Percentiles rank a stretch among this genome's conserved stretches.
phyloP scores from a whole-genome alignment of 2,113 vertebrate genomes.

The Erythrolamprus reginae region DNA sequence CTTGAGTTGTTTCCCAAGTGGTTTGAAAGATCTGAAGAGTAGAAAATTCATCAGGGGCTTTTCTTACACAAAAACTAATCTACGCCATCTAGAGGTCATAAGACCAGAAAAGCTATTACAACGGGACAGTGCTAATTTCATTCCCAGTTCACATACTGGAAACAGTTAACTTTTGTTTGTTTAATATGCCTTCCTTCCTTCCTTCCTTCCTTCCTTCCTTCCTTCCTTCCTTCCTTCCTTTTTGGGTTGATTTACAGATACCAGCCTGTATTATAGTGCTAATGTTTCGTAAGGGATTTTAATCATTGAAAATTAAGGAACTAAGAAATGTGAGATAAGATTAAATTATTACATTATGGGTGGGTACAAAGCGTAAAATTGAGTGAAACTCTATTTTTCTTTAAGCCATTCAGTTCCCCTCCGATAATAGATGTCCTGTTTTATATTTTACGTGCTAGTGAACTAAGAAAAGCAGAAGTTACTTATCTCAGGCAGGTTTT shows the following conservation, averaged over 20 bases:
- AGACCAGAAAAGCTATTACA: slow-evolving; percentile 17
- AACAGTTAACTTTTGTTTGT: neutral
- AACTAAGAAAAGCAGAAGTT: neutral
- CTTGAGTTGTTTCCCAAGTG: slow-evolving; percentile 9
- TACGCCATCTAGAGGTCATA: slow-evolving; percentile 69
- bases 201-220: too few relatives aligned
- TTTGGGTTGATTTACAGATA: neutral
- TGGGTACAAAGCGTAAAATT: neutral
- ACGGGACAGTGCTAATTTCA: neutral
- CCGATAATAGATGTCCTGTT: neutral
- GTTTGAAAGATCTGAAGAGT: slow-evolving; percentile 36
- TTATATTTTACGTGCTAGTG: neutral
- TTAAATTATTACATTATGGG: neutral
- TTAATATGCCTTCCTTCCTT: neutral
- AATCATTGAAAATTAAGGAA: slow-evolving; percentile 12
- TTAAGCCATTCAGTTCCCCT: neutral
- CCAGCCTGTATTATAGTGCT: neutral
- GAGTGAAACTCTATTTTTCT: neutral
- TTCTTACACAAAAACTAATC: slow-evolving; percentile 51
- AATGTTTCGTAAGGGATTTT: neutral
- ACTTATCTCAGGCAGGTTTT: neutral
- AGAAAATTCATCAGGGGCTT: slow-evolving; percentile 7
- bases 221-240: neutral
- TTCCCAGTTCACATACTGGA: neutral
- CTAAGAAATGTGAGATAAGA: neutral